Evolutionary conservation across 2,888 invertebrate species (phyloP), one percentile per base, ranked within the genome.

Genomic region (Drosophila villosipedis): DNA sequence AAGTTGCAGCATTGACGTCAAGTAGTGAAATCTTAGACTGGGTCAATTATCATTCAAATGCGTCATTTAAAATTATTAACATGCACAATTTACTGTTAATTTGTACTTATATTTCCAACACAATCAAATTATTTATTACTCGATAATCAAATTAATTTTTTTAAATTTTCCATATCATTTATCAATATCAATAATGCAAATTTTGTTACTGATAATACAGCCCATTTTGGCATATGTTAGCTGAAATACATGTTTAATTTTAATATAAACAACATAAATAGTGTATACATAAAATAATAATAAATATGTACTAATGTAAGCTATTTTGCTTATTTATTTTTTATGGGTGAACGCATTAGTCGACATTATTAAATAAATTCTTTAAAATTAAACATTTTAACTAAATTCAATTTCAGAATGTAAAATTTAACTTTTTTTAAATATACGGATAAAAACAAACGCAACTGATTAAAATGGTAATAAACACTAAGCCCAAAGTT

Each of bases 1-100:
- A n/a, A 22, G 41, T 16, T 58, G 41, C 22, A 16, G n/a, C 16
- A 41, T 41, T 58, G 58, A 57, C 41, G 30, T 22, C 16, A 33
- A 19, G 7, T 5, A 16, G 19, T n/a, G 25, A 31, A 25, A 35
- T 39, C 30, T 50, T 41, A 30, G 47, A 22, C n/a, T 55, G 41
- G 25, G 25, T 28, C 52, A 28, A 19, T 39, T n/a, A 22, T 16
- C 12, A 12, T 2, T 25, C n/a, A 39, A 37, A 84, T 81, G 6
- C 58, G 43, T 25, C 31, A 31, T 6, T 58, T 4, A 12, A 43
- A 16, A 41, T 30, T 30, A 12, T 19, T 47, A 47, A 4, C 47
- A 47, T 16, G 5, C 12, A 2, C 10, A 41, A 10, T 41, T 9
- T 9, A 47, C 2, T 2, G 0, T 25, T 47, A 47, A 16, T 4